A percentile compares a stretch with the other conserved stretches of the same genome.
These are phyloP conservation scores for Dissostichus mawsoni DNA, from an alignment of 2,113 vertebrate species.

Conservation along the genomic window DNA sequence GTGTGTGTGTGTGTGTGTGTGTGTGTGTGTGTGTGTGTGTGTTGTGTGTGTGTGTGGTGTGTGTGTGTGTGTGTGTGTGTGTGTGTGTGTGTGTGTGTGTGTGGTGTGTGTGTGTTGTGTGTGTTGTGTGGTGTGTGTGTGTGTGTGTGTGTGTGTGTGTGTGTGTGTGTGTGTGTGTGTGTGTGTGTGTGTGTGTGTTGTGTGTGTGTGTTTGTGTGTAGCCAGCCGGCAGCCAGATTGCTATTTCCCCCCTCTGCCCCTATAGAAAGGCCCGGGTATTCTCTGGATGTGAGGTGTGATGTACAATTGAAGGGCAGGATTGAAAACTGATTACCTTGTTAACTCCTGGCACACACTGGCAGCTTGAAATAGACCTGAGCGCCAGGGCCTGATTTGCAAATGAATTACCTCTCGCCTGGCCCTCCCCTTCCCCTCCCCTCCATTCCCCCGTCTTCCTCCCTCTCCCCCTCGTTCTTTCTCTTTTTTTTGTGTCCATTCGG, in stretches of 20 bases:
- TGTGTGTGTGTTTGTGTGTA: constrained; percentile 67
- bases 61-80: constrained; percentile 23
- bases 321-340: constrained; percentile 99
- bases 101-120: no score
- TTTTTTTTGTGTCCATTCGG: constrained; percentile 86
- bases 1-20: constrained; percentile 24
- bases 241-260: constrained; percentile 89
- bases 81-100: constrained; percentile 59
- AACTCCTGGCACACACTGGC: constrained; percentile 98
- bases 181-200: constrained; percentile 21
- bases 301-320: constrained; percentile 96
- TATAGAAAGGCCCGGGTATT: constrained; percentile 90
- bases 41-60: no score
- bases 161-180: constrained; percentile 21
- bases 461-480: constrained; percentile 43
- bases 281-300: constrained; percentile 94
- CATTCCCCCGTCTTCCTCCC: constrained; percentile 52
- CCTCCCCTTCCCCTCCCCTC: constrained; percentile 58
- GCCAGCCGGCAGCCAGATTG: constrained; percentile 75
- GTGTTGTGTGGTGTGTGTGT: constrained; percentile 3
- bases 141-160: constrained; percentile 25
- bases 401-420: constrained; percentile 89
- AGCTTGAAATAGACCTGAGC: constrained; percentile 96
- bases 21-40: constrained; percentile 23
- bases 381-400: constrained; percentile 98